Base-by-base conservation (phyloP, 2,113 vertebrate species). In the Neotoma lepida region DNA sequence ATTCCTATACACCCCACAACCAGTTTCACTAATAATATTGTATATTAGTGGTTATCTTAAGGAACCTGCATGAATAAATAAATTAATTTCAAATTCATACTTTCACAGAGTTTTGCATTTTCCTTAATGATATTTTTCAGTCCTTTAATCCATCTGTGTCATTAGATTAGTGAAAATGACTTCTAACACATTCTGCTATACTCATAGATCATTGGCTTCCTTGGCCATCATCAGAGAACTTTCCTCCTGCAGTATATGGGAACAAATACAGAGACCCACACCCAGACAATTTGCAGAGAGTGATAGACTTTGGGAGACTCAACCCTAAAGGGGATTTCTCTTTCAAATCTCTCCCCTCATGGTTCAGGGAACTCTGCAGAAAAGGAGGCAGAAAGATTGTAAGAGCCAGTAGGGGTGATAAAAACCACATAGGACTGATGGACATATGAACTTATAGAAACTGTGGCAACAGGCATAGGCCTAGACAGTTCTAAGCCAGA, bases 1-100 rank as follows among this genome's bases (percentile, higher is more conserved):
- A 2, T 89, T 71, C 1, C 9, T 2, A 64, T 54, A 88, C 46
- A 39, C 0, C 0, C 0, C 4, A 49, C 0, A 8, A 4, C 5
- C 6, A 39, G 1, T 88, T 74, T 87, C 20, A 33, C 26, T 44
- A 46, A 49, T 10, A 73, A 51, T 22, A 66, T 0, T 81, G 63
- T 78, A n/a, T 12, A 28, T 15, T n/a, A 92, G 4, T 51, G 51
- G 6, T 86, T 82, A 6, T 66, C 41, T 94, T 13, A 92, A 44
- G 64, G 24, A 89, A 58, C 4, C 35, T 81, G 6, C 4, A 6
- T 81, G 6, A 58, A 81, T 81, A 56, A 56, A 24, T 2, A 81
- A 78, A 61, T 64, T 86, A 56, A 8, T 88, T 66, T 26, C 1
- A 81, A 73, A 30, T 71, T 9, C 13, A 88, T 26, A 26, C 15